phyloP scores from a whole-genome alignment of 2,113 vertebrate species.

The Tympanuchus pallidicinctus region DNA sequence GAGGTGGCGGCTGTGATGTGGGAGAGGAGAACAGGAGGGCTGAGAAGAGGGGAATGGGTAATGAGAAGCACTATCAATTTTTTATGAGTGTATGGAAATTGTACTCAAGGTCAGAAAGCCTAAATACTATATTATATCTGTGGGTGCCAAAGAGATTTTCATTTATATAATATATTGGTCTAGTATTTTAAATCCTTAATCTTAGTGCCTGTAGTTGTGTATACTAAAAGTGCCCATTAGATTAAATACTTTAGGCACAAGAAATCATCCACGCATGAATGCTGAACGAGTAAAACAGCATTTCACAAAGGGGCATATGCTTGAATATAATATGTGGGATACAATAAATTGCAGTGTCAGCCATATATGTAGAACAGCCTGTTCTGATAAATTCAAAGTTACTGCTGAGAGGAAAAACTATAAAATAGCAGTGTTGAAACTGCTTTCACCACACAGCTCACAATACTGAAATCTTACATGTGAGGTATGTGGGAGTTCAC shows the following conservation, averaged over 20 bases:
- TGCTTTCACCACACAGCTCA: neutral
- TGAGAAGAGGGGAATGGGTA: slow-evolving; percentile 54
- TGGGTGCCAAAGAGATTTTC: slow-evolving; percentile 63
- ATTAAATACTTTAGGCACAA: slow-evolving; percentile 50
- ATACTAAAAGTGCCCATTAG: slow-evolving; percentile 46
- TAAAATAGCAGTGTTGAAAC: neutral
- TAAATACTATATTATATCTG: slow-evolving; percentile 62
- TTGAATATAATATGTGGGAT: slow-evolving; percentile 27
- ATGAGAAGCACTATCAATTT: slow-evolving; percentile 67
- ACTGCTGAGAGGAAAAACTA: slow-evolving; percentile 8
- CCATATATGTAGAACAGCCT: slow-evolving; percentile 9
- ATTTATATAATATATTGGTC: slow-evolving; percentile 59
- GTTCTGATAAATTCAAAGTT: slow-evolving; percentile 39
- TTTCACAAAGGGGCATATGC: slow-evolving; percentile 32
- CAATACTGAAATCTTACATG: neutral
- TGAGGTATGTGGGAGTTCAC: neutral
- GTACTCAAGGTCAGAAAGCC: slow-evolving; percentile 72
- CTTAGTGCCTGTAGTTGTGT: slow-evolving; percentile 50
- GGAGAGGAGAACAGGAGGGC: neutral
- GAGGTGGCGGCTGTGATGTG: neutral
- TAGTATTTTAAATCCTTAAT: slow-evolving; percentile 70
- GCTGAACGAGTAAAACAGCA: slow-evolving; percentile 49
- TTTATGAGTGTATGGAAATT: slow-evolving; percentile 73
- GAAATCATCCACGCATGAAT: slow-evolving; percentile 26
- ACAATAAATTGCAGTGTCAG: slow-evolving; percentile 39